phyloP scores from a whole-genome alignment of 2,888 invertebrate genomes.

The Pyrocoelia pectoralis region DNA sequence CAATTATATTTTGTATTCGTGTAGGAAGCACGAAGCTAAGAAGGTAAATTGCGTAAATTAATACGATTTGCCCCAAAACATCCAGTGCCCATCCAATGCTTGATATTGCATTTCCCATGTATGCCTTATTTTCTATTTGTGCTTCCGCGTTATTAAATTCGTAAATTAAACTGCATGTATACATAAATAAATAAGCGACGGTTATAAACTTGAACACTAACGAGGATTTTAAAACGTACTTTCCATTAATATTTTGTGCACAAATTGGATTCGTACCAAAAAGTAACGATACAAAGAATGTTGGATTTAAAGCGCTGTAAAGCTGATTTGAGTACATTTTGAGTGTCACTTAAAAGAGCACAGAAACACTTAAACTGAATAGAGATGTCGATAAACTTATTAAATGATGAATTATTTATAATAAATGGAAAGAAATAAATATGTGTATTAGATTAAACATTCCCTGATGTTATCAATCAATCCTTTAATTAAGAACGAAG shows the following conservation, averaged over 20 bases:
- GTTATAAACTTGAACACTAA: slow-evolving; percentile 26
- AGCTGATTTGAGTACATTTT: slow-evolving; percentile 24
- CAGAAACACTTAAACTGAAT: not conserved
- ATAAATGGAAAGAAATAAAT: not conserved
- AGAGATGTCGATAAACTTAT: not conserved
- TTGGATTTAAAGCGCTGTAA: slow-evolving; percentile 25
- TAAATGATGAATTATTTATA: not conserved
- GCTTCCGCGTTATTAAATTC: slow-evolving; percentile 11
- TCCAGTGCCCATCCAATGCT: slow-evolving; percentile 27
- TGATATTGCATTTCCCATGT: slow-evolving; percentile 30
- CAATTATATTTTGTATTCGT: slow-evolving; percentile 18
- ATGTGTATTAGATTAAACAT: not conserved
- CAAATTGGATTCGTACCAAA: slow-evolving; percentile 29
- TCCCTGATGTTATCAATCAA: not conserved
- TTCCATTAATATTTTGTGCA: slow-evolving; percentile 18
- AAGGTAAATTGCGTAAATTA: slow-evolving; percentile 26
- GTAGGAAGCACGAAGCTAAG: slow-evolving; percentile 18
- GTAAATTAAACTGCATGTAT: slow-evolving; percentile 25
- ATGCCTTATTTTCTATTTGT: not conserved
- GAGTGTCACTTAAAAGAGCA: not conserved
- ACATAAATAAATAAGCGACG: slow-evolving; percentile 15
- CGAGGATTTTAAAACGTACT: slow-evolving; percentile 22
- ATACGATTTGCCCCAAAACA: slow-evolving; percentile 27
- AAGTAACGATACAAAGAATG: slow-evolving; percentile 23
- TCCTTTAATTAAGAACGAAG: not conserved